Conservation (phyloP, 2,113 vertebrate genomes). For the Centropus bengalensis region DNA sequence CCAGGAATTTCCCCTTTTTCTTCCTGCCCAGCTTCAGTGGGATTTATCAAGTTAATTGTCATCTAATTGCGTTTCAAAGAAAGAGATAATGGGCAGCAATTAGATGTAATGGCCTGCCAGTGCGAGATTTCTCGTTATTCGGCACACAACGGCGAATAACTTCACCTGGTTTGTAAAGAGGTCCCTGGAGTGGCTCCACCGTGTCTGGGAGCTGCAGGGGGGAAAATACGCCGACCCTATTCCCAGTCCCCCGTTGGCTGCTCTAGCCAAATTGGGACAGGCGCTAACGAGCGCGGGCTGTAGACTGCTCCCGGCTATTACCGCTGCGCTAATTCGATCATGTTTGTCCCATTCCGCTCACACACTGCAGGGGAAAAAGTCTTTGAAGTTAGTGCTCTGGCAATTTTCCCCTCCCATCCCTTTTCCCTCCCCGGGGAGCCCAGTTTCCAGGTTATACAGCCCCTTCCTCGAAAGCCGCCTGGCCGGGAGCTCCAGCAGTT, state of each 20-base stretch:
- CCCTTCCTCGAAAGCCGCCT: not conserved
- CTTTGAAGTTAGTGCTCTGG: conserved; percentile 34
- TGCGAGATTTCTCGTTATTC: conserved; percentile 57
- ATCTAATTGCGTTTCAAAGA: conserved; percentile 77
- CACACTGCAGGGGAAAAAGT: not conserved
- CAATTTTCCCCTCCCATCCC: not conserved
- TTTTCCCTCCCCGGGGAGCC: not conserved
- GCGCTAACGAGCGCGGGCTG: not conserved
- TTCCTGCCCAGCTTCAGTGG: not conserved
- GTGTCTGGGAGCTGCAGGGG: conserved; percentile 56
- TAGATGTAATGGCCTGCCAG: conserved; percentile 67
- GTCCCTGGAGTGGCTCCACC: conserved; percentile 56
- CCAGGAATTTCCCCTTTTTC: not conserved
- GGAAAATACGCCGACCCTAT: not conserved
- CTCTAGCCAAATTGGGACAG: not conserved
- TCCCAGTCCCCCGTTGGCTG: not conserved
- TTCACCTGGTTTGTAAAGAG: conserved; percentile 40
- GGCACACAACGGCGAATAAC: conserved; percentile 34
- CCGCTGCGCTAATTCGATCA: not conserved
- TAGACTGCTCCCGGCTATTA: not conserved
- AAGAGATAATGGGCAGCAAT: conserved; percentile 74
- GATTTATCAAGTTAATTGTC: conserved; percentile 67
- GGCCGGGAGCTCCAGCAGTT: not conserved
- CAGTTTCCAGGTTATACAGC: not conserved
- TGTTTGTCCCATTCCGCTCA: not conserved